A percentile compares a stretch with the other conserved stretches of the same genome.
phyloP scores from a whole-genome alignment of 2,113 vertebrate species.

The Dendropsophus ebraccatus region DNA sequence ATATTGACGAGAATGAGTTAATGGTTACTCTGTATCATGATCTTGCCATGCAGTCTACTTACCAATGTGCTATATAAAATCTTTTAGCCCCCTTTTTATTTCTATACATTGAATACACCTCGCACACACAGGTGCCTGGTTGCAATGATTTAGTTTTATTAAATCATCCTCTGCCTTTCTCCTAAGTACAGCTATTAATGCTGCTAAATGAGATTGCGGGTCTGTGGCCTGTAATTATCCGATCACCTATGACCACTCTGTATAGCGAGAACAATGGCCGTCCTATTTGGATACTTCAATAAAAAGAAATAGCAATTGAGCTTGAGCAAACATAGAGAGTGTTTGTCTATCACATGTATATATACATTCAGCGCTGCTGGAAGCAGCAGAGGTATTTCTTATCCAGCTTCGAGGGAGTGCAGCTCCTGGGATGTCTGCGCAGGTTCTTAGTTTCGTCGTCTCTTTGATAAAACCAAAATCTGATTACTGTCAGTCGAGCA shows the following conservation, averaged over 20 bases:
- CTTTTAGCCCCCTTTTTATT: too few species aligned
- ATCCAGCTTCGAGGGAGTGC: too few species aligned
- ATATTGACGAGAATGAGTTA: too few species aligned
- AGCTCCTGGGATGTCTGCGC: slow-evolving; percentile 21
- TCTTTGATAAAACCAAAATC: slow-evolving; percentile 50
- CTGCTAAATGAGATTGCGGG: not conserved
- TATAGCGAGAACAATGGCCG: not conserved
- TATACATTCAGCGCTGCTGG: not conserved
- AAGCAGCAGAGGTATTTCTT: not conserved
- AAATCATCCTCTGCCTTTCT: too few species aligned
- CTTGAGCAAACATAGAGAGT: not conserved
- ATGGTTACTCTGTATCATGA: too few species aligned
- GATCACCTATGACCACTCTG: not conserved
- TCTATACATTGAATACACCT: too few species aligned
- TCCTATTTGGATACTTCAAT: not conserved
- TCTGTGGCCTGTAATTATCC: slow-evolving; percentile 21
- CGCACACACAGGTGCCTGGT: too few species aligned
- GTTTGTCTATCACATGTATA: not conserved
- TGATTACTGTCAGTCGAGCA: not conserved
- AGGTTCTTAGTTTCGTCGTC: slow-evolving; percentile 29
- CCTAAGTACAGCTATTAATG: not conserved
- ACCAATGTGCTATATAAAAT: too few species aligned
- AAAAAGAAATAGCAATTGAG: not conserved
- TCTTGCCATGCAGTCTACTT: too few species aligned
- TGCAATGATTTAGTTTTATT: too few species aligned